Base-by-base conservation (phyloP, 2,797 vertebrate species). In the Acrossocheilus wenchowensis region DNA sequence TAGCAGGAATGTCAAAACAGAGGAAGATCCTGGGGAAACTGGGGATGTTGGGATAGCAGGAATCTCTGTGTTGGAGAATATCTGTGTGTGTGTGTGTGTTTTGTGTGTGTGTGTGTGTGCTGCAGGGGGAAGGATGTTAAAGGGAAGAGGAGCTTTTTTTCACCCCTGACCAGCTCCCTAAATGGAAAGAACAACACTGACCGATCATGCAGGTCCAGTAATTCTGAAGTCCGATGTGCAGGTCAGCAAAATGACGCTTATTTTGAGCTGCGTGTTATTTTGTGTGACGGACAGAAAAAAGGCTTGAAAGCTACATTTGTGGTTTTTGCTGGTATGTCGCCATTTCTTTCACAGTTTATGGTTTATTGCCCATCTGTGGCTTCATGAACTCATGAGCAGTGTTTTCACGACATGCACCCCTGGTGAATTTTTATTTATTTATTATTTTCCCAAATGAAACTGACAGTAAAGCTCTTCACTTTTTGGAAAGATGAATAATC, bases 11-110 rank as follows among this genome's bases (percentile, higher is more conserved):
- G 91, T 91, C 89, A 92, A 92, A 91, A 92, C 90, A 90, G 68
- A 94, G 94, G 94, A 95, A 95, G 93, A 93, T 90, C 91, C 91
- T 93, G 93, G 92, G 93, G 93, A 96, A 94, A 92, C 91, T 90
- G 89, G 88, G 92, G 92, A 94, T 92, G 92, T 93, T 91, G 83
- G 85, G 88, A 92, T 92, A 92, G 91, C 87, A 91, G 89, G 92
- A 91, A 91, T 90, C 84, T 81, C 73, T 74, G 78, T 73, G 62
- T 81, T 84, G 50, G 66, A 66, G 83, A 85, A 73, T 57, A 81
- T 82, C 62, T 39, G 79, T 85, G 73, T 86, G 62, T 83, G 75
- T 45, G 36, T 71, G 79, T 78, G 81, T 83, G 68, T 87, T 54
- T 64, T 26, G 81, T 85, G 72, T 87, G 62, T 64, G 78, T 78